These are phyloP conservation scores for Dilophus febrilis DNA, from an alignment of 2,888 invertebrate species.

Conservation along the genomic window DNA sequence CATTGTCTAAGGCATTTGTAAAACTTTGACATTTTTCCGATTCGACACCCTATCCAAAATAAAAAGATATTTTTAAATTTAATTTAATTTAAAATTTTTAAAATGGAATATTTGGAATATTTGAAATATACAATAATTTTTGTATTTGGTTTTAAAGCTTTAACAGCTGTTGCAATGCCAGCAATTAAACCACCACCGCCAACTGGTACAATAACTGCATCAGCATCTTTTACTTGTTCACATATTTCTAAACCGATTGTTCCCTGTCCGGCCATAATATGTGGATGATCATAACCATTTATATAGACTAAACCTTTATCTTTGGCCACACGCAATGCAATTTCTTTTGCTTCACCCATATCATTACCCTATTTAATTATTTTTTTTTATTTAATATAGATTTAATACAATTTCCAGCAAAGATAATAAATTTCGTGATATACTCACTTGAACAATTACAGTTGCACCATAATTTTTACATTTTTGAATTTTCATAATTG, in stretches of 20 bases:
- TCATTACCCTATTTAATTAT: conserved; percentile 46
- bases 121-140: conserved; percentile 79
- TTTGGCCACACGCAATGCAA: conserved; percentile 58
- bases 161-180: conserved; percentile 77
- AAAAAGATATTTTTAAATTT: conserved; percentile 7
- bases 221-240: conserved; percentile 74
- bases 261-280: conserved; percentile 90
- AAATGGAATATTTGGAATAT: background rate
- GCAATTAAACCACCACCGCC: conserved; percentile 84
- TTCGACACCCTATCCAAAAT: conserved; percentile 57
- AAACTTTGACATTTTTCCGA: conserved; percentile 84
- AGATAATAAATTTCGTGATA: no score
- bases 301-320: conserved; percentile 61
- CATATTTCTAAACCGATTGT: conserved; percentile 85
- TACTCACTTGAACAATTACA: conserved; percentile 54
- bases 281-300: conserved; percentile 90
- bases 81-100: background rate
- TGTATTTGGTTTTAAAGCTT: conserved; percentile 65
- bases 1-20: conserved; percentile 48
- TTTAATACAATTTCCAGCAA: no score
- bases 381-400: no score
- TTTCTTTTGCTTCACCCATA: conserved; percentile 68
- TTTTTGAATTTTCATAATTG: conserved; percentile 87
- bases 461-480: conserved; percentile 72
- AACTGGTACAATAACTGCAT: conserved; percentile 81